These are phyloP conservation scores for Andrena cerasifolii DNA, from an alignment of 1,140 invertebrate genomes.

Conservation along the genomic window DNA sequence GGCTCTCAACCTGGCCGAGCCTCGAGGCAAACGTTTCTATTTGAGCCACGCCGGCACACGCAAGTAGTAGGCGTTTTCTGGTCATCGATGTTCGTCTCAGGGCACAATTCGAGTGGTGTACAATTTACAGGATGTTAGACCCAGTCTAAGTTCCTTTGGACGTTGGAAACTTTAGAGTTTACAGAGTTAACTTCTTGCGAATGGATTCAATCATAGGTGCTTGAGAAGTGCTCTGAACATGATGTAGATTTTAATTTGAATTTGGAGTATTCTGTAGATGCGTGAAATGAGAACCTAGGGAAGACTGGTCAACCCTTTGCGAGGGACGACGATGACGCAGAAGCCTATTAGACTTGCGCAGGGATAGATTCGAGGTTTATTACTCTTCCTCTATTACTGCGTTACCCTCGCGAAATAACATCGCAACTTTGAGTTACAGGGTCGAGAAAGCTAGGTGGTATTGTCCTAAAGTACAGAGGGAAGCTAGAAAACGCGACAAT, in stretches of 20 bases:
- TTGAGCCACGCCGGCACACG: neutral
- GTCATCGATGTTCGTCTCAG: neutral
- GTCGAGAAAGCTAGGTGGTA: neutral
- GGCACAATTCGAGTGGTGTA: neutral
- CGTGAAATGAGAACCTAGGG: conserved; percentile 12
- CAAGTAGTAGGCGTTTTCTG: conserved; percentile 1
- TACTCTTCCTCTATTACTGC: neutral
- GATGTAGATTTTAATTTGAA: no score
- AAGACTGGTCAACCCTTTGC: neutral
- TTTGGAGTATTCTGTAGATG: no score
- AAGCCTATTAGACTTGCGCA: conserved; percentile 3
- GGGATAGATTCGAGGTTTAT: neutral
- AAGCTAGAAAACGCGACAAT: neutral
- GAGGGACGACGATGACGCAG: no score
- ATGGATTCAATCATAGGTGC: neutral
- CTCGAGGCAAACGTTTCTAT: neutral
- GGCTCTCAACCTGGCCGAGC: conserved; percentile 63
- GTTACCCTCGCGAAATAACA: neutral
- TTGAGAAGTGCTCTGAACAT: neutral
- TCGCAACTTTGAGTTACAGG: neutral
- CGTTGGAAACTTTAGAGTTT: no score
- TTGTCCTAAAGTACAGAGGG: no score
- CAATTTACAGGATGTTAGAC: neutral
- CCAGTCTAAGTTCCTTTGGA: no score
- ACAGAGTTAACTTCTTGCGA: neutral